These are phyloP conservation scores for Epizoanthus fatuus DNA, from an alignment of 92 coral and sea anemone genomes.

Conservation along the genomic window DNA sequence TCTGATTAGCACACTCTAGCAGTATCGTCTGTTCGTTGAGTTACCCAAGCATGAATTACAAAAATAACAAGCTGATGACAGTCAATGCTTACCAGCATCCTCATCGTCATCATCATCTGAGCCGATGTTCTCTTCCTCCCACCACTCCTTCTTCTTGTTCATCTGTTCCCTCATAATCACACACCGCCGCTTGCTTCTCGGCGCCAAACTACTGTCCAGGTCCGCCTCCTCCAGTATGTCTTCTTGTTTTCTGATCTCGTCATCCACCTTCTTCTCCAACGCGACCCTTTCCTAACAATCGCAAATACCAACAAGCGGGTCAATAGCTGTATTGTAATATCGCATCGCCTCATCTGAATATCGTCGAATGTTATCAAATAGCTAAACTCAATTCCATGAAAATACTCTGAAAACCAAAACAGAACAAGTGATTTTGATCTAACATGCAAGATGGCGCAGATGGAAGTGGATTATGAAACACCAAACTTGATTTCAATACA, in stretches of 20 bases:
- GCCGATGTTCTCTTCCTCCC: conserved; percentile 99
- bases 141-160: conserved; percentile 94
- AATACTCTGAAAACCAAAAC: no score
- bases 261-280: conserved; percentile 75
- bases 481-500: no score
- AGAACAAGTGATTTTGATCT: no score
- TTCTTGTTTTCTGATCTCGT: conserved; percentile 77
- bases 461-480: no score
- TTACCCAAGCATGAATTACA: no score
- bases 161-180: conserved; percentile 95
- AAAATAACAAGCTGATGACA: no score
- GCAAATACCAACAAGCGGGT: not conserved
- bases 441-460: no score
- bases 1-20: no score
- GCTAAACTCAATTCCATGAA: no score
- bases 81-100: conserved; percentile 64
- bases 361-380: no score
- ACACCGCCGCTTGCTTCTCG: conserved; percentile 92
- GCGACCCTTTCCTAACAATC: conserved; percentile 69
- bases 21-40: no score
- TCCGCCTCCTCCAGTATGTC: conserved; percentile 67
- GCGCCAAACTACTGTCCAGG: conserved; percentile 64
- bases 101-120: conserved; percentile 90
- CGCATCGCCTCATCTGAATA: no score
- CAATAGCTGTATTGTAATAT: not conserved